Conservation (phyloP, 2,113 vertebrate genomes). For the Tachycineta bicolor region DNA sequence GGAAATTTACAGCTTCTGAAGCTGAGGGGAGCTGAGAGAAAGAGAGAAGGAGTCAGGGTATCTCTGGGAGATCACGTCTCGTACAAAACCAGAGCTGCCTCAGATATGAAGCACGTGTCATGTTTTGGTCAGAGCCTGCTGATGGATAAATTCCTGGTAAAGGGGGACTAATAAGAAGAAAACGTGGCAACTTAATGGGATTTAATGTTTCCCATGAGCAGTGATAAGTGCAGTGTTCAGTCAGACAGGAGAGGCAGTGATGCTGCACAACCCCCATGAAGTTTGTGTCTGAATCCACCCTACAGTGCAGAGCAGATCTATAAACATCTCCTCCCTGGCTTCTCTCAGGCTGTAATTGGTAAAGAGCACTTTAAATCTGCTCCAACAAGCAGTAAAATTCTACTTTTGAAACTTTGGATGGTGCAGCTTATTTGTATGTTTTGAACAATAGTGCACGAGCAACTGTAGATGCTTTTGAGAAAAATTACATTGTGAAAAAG, state of each 20-base stretch:
- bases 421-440: neutral
- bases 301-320: neutral
- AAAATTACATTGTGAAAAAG: constrained; percentile 5
- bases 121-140: neutral
- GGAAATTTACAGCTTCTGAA: constrained; percentile 34
- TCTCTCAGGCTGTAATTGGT: neutral
- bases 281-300: neutral
- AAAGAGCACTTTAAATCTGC: constrained; percentile 6
- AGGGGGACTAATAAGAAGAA: neutral
- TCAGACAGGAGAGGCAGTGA: neutral
- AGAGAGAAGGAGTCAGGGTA: neutral
- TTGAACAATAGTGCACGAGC: neutral
- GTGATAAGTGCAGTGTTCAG: neutral
- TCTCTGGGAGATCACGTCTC: neutral
- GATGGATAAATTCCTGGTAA: neutral
- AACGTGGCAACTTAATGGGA: neutral
- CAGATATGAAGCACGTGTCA: no score
- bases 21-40: neutral
- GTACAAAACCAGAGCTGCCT: neutral
- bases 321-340: neutral
- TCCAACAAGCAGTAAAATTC: neutral
- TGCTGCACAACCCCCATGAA: neutral
- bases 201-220: neutral
- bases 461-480: constrained; percentile 13
- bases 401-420: neutral